Percentiles rank a stretch among this genome's conserved stretches.
Evolutionary conservation across 2,888 invertebrate species (phyloP).

Genomic region (Agapostemon virescens): DNA sequence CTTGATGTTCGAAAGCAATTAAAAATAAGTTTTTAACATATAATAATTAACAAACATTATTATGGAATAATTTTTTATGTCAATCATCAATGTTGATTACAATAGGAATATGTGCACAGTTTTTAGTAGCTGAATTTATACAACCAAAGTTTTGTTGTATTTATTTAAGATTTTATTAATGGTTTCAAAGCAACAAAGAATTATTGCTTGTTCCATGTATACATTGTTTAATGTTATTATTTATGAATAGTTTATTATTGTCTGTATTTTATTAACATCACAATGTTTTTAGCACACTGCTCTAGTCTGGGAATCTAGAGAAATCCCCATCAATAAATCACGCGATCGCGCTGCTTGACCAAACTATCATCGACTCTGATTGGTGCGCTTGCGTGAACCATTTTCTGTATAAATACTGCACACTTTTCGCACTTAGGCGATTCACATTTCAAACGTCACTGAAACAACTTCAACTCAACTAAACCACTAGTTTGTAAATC

Average conservation of each 20-base stretch:
- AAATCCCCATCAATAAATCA: too few species aligned
- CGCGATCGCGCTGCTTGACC: too few species aligned
- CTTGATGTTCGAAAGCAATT: slow-evolving; percentile 40
- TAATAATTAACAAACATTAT: slow-evolving; percentile 41
- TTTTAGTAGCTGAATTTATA: slow-evolving; percentile 44
- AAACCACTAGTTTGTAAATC: too few species aligned
- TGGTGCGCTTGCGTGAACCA: too few species aligned
- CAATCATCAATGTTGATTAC: slow-evolving; percentile 24
- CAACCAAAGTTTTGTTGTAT: slow-evolving; percentile 60
- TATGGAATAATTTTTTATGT: slow-evolving; percentile 29
- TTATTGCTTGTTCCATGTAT: slow-evolving; percentile 51
- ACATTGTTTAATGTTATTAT: slow-evolving; percentile 56
- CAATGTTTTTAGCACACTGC: slow-evolving; percentile 25
- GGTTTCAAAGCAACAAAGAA: slow-evolving; percentile 39
- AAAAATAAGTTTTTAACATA: slow-evolving; percentile 39
- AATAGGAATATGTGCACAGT: slow-evolving; percentile 20
- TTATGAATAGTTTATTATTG: slow-evolving; percentile 55
- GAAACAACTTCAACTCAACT: too few species aligned
- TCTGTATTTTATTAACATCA: slow-evolving; percentile 51
- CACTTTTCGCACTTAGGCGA: too few species aligned
- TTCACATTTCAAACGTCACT: too few species aligned
- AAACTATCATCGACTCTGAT: too few species aligned
- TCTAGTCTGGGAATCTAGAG: too few species aligned
- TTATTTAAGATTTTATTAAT: slow-evolving; percentile 49
- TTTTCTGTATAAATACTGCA: too few species aligned